A percentile compares a stretch with the other conserved stretches of the same genome.
These are phyloP conservation scores for Microcebus lehilahytsara DNA, from an alignment of 2,113 vertebrate genomes.

Conservation along the genomic window DNA sequence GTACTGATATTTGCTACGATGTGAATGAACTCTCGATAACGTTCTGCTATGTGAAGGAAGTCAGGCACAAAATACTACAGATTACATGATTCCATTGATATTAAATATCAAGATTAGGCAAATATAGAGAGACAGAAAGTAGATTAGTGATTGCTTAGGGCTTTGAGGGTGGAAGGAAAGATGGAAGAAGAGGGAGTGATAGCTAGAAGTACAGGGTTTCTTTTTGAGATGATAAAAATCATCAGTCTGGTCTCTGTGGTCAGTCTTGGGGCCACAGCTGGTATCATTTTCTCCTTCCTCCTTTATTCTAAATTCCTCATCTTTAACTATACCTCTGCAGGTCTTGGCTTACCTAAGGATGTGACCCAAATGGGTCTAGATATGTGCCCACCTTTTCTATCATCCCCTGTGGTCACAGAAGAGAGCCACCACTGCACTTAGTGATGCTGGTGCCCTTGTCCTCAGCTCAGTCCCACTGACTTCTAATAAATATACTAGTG, in stretches of 20 bases:
- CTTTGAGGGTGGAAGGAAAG: neutral
- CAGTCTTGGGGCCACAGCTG: neutral
- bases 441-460: neutral
- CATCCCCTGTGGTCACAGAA: neutral
- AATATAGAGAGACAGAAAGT: neutral
- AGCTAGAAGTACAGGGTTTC: neutral
- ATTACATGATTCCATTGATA: neutral
- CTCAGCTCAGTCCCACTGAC: neutral
- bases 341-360: neutral
- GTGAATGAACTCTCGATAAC: neutral
- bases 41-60: neutral
- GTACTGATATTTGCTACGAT: neutral
- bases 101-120: neutral
- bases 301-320: neutral
- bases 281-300: neutral
- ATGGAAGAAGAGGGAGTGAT: neutral
- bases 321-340: neutral
- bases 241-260: neutral
- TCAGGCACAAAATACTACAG: neutral
- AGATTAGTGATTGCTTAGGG: neutral
- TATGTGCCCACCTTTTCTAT: neutral
- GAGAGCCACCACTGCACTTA: neutral
- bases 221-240: neutral
- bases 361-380: neutral
- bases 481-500: neutral